Percentiles rank a stretch among this genome's conserved stretches.
Conservation (phyloP, 2,113 vertebrate genomes). For the Salminus brasiliensis region DNA sequence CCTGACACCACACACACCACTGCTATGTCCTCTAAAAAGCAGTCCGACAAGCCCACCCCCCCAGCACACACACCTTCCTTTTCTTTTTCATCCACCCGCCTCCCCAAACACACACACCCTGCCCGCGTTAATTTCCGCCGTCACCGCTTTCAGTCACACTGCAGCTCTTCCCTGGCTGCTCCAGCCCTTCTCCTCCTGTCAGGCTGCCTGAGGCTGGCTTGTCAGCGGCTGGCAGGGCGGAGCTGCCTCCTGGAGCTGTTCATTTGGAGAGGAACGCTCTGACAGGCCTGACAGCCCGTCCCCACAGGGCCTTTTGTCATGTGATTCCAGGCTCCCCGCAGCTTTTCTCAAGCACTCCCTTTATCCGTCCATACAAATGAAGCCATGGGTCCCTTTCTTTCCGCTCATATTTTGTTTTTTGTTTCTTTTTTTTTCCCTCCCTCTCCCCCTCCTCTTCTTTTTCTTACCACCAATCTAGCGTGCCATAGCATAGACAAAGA, state of each 20-base stretch:
- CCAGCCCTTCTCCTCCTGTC: constrained; percentile 96
- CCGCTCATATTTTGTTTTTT: constrained; percentile 36
- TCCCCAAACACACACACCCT: constrained; percentile 24
- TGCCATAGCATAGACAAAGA: constrained; percentile 78
- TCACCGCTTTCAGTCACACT: constrained; percentile 87
- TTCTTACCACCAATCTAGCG: constrained; percentile 69
- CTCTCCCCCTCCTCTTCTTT: background rate
- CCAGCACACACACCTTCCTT: constrained; percentile 28
- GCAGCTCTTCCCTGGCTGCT: constrained; percentile 86
- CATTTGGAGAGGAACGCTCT: constrained; percentile 91
- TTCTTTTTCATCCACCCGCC: constrained; percentile 62
- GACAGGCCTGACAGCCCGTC: constrained; percentile 96
- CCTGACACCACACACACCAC: constrained; percentile 80
- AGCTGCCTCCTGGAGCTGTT: constrained; percentile 92
- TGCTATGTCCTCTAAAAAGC: constrained; percentile 71
- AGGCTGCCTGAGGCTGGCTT: constrained; percentile 94
- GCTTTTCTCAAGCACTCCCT: constrained; percentile 68
- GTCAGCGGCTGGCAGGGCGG: constrained; percentile 85
- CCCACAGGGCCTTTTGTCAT: constrained; percentile 87
- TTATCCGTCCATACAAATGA: constrained; percentile 78
- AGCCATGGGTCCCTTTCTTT: constrained; percentile 68
- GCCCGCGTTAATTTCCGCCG: constrained; percentile 80
- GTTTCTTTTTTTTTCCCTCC: background rate
- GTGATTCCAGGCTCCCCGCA: constrained; percentile 87
- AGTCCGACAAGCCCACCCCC: constrained; percentile 58